These are phyloP conservation scores for Machaerirhynchus nigripectus DNA, from an alignment of 2,113 vertebrate species.

Conservation along the genomic window DNA sequence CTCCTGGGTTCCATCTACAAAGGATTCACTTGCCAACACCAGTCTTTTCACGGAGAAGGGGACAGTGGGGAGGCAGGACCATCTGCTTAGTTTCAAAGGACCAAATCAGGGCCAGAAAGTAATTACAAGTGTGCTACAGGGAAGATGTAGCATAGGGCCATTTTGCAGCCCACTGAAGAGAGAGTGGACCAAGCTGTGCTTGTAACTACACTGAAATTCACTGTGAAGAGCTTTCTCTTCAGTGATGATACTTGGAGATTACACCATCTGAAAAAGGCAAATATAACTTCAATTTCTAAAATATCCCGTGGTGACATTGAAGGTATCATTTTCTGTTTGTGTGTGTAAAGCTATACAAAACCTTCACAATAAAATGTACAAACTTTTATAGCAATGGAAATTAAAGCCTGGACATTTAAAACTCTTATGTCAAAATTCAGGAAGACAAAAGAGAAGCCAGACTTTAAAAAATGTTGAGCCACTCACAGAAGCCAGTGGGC, in stretches of 20 bases:
- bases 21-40: not conserved
- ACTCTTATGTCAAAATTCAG: not conserved
- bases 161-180: not conserved
- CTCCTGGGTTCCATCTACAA: not conserved
- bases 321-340: not conserved
- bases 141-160: not conserved
- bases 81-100: constrained; percentile 46
- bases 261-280: not conserved
- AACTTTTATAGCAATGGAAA: not conserved
- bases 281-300: not conserved
- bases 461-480: not conserved
- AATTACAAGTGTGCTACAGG: not conserved
- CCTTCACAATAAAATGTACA: not conserved
- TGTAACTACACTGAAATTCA: not conserved
- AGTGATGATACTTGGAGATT: not conserved
- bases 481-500: not conserved
- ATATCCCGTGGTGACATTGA: not conserved
- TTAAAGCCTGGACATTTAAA: not conserved
- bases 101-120: not conserved
- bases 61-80: not conserved
- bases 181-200: not conserved
- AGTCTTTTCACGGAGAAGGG: not conserved
- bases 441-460: not conserved
- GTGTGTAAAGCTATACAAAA: not conserved
- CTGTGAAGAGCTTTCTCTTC: not conserved